Base-by-base conservation (phyloP, 2,888 invertebrate genomes). In the Ypsolopha sequella region DNA sequence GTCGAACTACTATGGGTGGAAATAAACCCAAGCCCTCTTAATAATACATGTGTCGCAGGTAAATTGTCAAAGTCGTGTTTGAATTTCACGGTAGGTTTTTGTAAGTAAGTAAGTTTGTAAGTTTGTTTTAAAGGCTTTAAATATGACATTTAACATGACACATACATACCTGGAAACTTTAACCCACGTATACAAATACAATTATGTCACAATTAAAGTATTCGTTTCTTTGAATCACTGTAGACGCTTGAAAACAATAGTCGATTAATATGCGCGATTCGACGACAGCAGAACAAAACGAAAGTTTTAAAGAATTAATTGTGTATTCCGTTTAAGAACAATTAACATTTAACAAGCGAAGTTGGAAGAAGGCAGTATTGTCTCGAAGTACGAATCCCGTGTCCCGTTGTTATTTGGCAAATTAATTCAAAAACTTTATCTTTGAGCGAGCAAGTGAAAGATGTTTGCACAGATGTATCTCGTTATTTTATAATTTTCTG, bases 281-380 rank as follows among this genome's bases (percentile, higher is more conserved):
- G 52, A 52, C 11, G 47, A 36, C 36, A 35, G 11, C 43, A n/a
- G 34, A 47, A 36, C 48, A 48, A 48, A 33, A 49, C 10, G 36
- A 35, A 50, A 50, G n/a, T 34, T 43, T 35, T 34, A 50, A 50
- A 50, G 50, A 59, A 56, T 52, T 58, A 59, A 54, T 54, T 64
- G 55, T 60, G 64, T 70, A 70, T 72, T 68, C 59, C 65, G 65
- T 73, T 76, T 73, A 66, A 69, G 70, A 75, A 75, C 78, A 78
- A 79, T 81, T 77, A 80, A 76, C 75, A 79, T 80, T 76, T 79
- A 78, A 80, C 77, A 79, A 80, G 77, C 74, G 58, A 79, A 80
- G 72, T 80, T 80, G 59, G 65, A 24, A 44, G 44, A 51, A 45
- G 41, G 41, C 41, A 51, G 45, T 48, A 50, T 50, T 50, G 67